Base-by-base conservation (phyloP, 2,888 invertebrate species). In the Plemyria rubiginata region DNA sequence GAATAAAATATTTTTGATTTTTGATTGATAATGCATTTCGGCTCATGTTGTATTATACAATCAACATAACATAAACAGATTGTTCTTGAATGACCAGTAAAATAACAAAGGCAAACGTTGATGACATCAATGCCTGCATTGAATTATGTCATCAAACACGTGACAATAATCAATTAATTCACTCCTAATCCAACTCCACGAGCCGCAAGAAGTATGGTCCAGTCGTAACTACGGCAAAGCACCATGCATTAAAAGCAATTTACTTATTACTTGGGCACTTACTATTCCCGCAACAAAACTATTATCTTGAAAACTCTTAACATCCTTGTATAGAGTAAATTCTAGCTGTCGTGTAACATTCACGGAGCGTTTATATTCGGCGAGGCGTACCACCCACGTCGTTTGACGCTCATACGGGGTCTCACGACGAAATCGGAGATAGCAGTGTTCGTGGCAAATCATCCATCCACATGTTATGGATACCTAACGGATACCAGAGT, bases 351-450 rank as follows among this genome's bases (percentile, higher is more conserved):
- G 70, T 78, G 77, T 74, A 77, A 78, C 83, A 78, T 83, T 84
- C 80, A 83, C 81, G 77, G 80, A 74, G 81, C 81, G 86, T 87
- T 87, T 90, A 87, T 87, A 87, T 88, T 86, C 84, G 83, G 80
- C 78, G 73, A 75, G 72, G 80, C 79, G 75, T 82, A 81, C 90
- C 90, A 88, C 90, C 88, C 90, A 88, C 90, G 85, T 84, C 77
- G 90, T 78, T 74, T 76, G 74, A 70, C 74, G 76, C 70, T 78
- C 77, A 72, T 62, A 56, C 66, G 41, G 77, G 76, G 76, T 75
- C 76, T 77, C 76, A 74, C 79, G 77, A 80, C 81, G 82, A 84
- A 86, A 87, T 81, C 81, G 78, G 85, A 83, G 83, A 84, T 78
- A 78, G 77, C 75, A 65, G 77, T 79, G 81, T 76, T 79, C 79